Conservation (phyloP, 2,888 invertebrate genomes). For the Eudasyphora cyanicolor region DNA sequence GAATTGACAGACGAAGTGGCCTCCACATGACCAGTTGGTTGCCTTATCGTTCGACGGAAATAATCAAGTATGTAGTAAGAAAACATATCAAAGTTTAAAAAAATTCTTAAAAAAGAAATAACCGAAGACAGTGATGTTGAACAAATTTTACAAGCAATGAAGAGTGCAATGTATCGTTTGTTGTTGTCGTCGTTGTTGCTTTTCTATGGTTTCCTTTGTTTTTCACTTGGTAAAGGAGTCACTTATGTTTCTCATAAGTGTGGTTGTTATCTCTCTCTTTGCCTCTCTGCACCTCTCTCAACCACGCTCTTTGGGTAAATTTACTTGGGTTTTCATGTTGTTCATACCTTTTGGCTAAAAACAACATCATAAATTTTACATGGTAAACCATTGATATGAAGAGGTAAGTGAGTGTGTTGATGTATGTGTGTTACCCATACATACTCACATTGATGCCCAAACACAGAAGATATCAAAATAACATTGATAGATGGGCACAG, state of each 20-base stretch:
- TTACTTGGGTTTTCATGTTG: conserved; percentile 2
- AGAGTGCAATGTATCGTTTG: conserved; percentile 43
- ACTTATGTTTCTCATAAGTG: conserved; percentile 34
- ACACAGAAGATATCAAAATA: neutral
- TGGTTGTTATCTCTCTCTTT: conserved; percentile 12
- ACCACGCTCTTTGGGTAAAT: neutral
- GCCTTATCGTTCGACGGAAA: conserved; percentile 57
- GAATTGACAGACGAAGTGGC: too few species aligned
- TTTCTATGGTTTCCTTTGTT: neutral
- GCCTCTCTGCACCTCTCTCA: neutral
- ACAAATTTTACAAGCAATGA: conserved; percentile 64
- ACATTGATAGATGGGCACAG: neutral
- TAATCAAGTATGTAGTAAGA: conserved; percentile 47
- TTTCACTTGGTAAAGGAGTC: conserved; percentile 41
- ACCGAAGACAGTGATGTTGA: conserved; percentile 51
- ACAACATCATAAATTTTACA: conserved; percentile 65
- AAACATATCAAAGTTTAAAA: conserved; percentile 1
- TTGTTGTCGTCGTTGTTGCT: conserved; percentile 6
- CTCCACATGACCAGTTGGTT: conserved; percentile 57
- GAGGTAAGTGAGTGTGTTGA: conserved; percentile 25
- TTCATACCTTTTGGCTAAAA: conserved; percentile 64
- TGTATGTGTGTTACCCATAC: neutral
- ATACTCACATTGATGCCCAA: neutral
- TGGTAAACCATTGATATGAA: conserved; percentile 62
- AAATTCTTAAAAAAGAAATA: conserved; percentile 17